Base-by-base conservation (phyloP, 2,888 invertebrate species). In the Drosophila birchii region DNA sequence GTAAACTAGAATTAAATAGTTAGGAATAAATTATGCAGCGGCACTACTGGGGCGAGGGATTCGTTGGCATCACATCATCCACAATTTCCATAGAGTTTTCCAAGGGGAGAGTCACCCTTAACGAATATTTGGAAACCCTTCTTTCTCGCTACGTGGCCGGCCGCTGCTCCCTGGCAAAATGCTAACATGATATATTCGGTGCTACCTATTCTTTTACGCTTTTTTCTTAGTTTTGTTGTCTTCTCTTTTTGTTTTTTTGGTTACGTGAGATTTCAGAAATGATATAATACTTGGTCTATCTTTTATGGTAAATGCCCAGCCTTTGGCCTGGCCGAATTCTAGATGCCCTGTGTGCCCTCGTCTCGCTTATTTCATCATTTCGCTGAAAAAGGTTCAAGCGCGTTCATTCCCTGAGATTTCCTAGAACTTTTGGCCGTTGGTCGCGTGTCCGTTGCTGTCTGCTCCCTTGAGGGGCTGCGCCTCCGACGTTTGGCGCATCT, bases 221-320 rank as follows among this genome's bases (percentile, higher is more conserved):
- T 20, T 44, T 71, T 29, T 8, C 8, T 38, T 29, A 74, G 70
- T 86, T 81, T 71, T 43, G 18, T 74, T 51, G 8, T 38, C n/a
- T 53, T 51, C 47, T 62, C 60, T 53, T 41, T 45, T 47, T 47
- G n/a, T 18, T 23, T 76, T 78, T 84, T 85, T 87, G 79, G 80
- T 76, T 79, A 70, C 62, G 41, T 86, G 88, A 85, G 83, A 81
- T 87, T 85, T 76, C 57, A 34, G 70, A 72, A 77, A 80, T 76
- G 70, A 77, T 76, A 76, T 86, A 85, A 85, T 87, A 85, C 85
- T 87, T 80, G 58, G 53, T 58, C 69, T 51, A 61, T 26, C 44
- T 57, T 41, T 72, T 53, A 61, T 62, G 75, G 59, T 79, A 64
- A 66, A 38, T 55, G 49, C 66, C 49, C 23, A 16, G 51, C 55